phyloP scores from a whole-genome alignment of 2,888 invertebrate genomes.

The Eupithecia insigniata region DNA sequence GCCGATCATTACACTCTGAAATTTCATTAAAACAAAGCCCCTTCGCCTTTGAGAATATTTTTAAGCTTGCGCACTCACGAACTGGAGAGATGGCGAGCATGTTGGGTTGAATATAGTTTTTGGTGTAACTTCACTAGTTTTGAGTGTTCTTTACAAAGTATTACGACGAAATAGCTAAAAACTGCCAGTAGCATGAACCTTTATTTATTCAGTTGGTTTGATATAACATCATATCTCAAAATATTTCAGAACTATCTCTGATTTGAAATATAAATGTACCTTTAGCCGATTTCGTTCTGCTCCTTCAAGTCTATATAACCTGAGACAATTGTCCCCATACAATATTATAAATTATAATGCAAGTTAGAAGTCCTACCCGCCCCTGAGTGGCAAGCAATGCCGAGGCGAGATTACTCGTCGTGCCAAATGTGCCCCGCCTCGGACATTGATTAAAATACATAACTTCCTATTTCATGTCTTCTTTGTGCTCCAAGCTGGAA shows the following conservation, averaged over 20 bases:
- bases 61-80: conserved; percentile 20
- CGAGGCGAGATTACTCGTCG: conserved; percentile 27
- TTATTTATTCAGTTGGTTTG: not conserved
- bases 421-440: conserved; percentile 34
- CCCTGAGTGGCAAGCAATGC: conserved; percentile 23
- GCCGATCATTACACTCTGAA: conserved; percentile 37
- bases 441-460: conserved; percentile 41
- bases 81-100: not conserved
- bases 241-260: not conserved
- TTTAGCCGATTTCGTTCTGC: not conserved
- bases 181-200: not conserved
- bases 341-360: not conserved
- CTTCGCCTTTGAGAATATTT: conserved; percentile 28
- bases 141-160: not conserved
- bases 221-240: not conserved
- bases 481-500: not conserved
- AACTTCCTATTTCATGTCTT: conserved; percentile 32
- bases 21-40: conserved; percentile 41
- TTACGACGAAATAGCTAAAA: not conserved
- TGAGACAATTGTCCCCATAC: not conserved
- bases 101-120: not conserved
- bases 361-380: not conserved
- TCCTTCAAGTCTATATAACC: not conserved
- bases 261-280: not conserved
- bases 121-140: not conserved